A percentile compares a stretch with the other conserved stretches of the same genome.
These are phyloP conservation scores for Ispidina lecontei DNA, from an alignment of 2,797 vertebrate genomes.

Conservation along the genomic window DNA sequence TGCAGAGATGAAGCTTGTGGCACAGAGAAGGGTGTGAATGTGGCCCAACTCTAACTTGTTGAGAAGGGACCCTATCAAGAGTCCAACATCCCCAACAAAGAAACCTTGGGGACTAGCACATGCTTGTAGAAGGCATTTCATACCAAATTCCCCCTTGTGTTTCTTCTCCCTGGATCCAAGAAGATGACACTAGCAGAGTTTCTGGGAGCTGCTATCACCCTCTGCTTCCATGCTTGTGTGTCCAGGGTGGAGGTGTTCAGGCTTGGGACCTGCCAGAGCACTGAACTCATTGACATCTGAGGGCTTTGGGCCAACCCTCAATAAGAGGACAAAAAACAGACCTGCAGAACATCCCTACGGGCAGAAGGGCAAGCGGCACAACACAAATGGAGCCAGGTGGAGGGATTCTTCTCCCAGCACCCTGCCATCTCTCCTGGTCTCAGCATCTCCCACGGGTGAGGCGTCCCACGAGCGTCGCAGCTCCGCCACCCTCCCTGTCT, in stretches of 20 bases:
- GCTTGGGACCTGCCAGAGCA: not conserved
- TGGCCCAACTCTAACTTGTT: not conserved
- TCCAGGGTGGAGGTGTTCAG: not conserved
- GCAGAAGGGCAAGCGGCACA: not conserved
- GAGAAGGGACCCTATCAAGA: not conserved
- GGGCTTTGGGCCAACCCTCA: not conserved
- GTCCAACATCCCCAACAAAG: not conserved
- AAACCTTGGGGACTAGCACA: not conserved
- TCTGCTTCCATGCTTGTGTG: not conserved
- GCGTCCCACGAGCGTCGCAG: not conserved
- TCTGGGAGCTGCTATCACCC: not conserved
- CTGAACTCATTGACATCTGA: not conserved
- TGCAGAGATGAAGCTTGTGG: not conserved
- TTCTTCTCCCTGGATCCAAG: not conserved
- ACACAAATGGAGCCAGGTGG: accelerated
- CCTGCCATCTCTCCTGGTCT: not conserved
- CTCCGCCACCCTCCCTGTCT: not conserved
- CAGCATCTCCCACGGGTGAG: not conserved
- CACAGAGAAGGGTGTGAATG: not conserved
- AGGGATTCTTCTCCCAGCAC: not conserved
- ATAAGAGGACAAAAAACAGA: not conserved
- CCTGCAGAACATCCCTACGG: not conserved
- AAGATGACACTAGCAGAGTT: not conserved
- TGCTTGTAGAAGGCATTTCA: accelerated
- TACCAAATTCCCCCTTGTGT: accelerated